Evolutionary conservation across 2,888 invertebrate species (phyloP), one percentile per base, ranked within the genome.

Genomic region (Eupithecia dodoneata): DNA sequence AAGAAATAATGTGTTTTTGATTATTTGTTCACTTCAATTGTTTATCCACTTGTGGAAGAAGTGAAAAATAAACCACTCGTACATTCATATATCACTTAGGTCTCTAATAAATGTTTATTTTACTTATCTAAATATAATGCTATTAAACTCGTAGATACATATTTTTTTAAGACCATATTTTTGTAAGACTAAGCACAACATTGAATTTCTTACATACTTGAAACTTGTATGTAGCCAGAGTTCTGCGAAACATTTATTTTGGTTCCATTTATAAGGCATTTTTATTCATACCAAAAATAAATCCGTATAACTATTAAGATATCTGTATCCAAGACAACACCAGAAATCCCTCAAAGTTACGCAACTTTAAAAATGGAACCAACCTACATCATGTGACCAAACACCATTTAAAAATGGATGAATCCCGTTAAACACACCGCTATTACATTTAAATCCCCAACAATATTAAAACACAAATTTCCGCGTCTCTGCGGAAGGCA

Each of bases 381-480:
- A 63, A 10, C 10, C 10, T 3, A 59, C 9, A 59, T 59, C 63
- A 30, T 63, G 63, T 63, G 63, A 30, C 63, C 30, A 63, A 63
- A 63, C 30, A 63, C 30, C 52, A 41, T 63, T 66, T 77, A 74
- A 55, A 77, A 71, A 69, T 59, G 13, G 41, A 73, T 75, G 15
- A 41, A 70, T 73, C 69, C 18, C 3, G 4, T 71, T 42, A 72
- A 72, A 55, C 41, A 52, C 66, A 13, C 63, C 66, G 42, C 69
- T 66, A 72, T 69, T 9, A 47, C 71, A 67, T 73, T 72, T 78
- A 73, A 76, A 77, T 49, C 65, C 44, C 70, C 76, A 76, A 78
- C 63, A 45, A 69, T 75, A 75, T 79, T 81, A 78, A 81, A 77
- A 77, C 72, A 76, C 74, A 76, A 76, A 81, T 80, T 73, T 80